phyloP scores from a whole-genome alignment of 2,888 invertebrate species.

The Willowsia nigromaculata region DNA sequence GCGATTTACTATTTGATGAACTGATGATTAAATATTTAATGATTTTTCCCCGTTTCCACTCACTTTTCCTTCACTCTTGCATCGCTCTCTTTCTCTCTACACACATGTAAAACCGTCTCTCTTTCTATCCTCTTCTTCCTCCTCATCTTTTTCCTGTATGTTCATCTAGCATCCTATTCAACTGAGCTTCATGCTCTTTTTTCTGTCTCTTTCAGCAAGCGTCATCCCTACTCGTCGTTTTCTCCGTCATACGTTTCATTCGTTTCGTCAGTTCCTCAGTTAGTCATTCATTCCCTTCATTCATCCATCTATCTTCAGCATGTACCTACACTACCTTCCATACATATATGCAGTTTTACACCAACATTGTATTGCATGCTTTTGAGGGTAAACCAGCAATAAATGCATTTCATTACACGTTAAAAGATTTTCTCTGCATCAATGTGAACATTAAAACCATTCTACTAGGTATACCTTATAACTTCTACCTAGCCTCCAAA shows the following conservation, averaged over 20 bases:
- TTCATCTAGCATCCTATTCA: conserved; percentile 30
- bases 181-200: conserved; percentile 25
- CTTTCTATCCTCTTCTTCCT: conserved; percentile 10
- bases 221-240: neutral
- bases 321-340: neutral
- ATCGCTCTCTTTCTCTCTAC: conserved; percentile 4
- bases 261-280: conserved; percentile 61
- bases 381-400: neutral
- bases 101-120: conserved; percentile 49
- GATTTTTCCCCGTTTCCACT: conserved; percentile 76
- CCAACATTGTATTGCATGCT: neutral
- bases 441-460: neutral
- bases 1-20: conserved; percentile 79
- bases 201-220: conserved; percentile 8
- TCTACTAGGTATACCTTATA: neutral
- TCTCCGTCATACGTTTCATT: conserved; percentile 33
- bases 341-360: neutral
- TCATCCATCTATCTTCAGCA: neutral
- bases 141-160: neutral
- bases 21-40: conserved; percentile 79
- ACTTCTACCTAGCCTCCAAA: neutral
- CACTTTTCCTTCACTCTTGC: conserved; percentile 53
- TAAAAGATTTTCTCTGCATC: conserved; percentile 40
- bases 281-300: conserved; percentile 44
- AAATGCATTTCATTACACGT: conserved; percentile 3